Conservation (phyloP, 2,113 vertebrate species). For the Gila orcuttii region DNA sequence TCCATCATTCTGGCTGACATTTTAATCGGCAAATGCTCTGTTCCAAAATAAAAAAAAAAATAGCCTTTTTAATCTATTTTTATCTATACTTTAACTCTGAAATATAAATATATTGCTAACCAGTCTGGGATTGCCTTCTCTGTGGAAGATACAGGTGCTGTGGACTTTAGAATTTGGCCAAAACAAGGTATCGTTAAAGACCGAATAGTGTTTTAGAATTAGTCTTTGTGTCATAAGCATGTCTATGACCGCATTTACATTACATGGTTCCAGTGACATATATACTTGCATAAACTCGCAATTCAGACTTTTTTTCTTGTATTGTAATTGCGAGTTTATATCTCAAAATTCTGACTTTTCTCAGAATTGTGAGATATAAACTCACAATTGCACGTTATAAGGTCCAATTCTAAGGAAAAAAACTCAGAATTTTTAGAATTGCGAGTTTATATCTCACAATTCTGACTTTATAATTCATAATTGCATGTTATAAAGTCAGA, state of each 20-base stretch:
- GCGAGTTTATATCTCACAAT: too few species aligned
- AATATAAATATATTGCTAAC: neutral
- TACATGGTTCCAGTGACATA: too few species aligned
- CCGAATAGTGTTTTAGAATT: neutral
- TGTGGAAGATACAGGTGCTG: neutral
- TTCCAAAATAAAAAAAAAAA: neutral
- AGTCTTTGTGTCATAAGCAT: neutral
- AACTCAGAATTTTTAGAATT: too few species aligned
- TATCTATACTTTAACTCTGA: neutral
- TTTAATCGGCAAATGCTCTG: neutral
- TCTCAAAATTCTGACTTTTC: too few species aligned
- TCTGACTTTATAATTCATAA: too few species aligned
- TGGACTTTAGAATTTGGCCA: neutral
- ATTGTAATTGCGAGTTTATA: too few species aligned
- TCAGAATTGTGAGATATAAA: too few species aligned
- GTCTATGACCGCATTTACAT: neutral
- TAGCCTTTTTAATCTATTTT: neutral
- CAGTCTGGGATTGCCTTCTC: neutral
- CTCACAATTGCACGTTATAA: too few species aligned
- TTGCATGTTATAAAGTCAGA: too few species aligned
- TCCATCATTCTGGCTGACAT: neutral
- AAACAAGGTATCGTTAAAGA: neutral
- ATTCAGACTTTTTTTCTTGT: too few species aligned
- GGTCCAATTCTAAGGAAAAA: too few species aligned
- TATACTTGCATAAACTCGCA: too few species aligned